Conservation (phyloP, 1,140 invertebrate species). For the Monomorium pharaonis region DNA sequence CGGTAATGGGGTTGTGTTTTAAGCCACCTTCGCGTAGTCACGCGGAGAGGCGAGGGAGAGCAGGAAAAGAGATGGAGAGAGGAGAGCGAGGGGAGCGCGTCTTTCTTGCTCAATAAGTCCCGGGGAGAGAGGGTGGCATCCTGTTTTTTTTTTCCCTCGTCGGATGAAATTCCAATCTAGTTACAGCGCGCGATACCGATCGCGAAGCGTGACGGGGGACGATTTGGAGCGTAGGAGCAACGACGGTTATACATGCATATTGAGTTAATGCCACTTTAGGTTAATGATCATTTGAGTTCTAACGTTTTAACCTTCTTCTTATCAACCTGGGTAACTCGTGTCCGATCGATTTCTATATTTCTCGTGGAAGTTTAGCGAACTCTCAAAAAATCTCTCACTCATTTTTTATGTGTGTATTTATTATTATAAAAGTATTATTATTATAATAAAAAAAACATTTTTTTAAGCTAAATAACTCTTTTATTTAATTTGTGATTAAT, state of each 20-base stretch:
- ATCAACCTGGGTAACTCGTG: too few species aligned
- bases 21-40: constrained; percentile 50
- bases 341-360: too few species aligned
- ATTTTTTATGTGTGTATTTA: too few species aligned
- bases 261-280: background rate
- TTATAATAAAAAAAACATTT: too few species aligned
- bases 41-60: background rate
- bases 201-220: constrained; percentile 34
- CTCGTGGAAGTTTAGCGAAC: too few species aligned
- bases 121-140: background rate
- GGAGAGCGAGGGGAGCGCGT: background rate
- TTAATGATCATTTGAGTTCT: constrained; percentile 37
- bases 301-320: background rate
- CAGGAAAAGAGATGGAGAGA: too few species aligned
- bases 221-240: constrained; percentile 38
- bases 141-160: constrained; percentile 13
- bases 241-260: background rate
- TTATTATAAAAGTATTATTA: too few species aligned
- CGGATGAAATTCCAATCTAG: constrained; percentile 55
- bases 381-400: too few species aligned
- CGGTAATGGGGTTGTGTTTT: constrained; percentile 74
- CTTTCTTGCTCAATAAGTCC: constrained; percentile 1
- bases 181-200: constrained; percentile 52
- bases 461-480: too few species aligned
- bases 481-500: too few species aligned